These are phyloP conservation scores for Apteryx mantelli DNA, from an alignment of 2,113 vertebrate genomes.

Conservation along the genomic window DNA sequence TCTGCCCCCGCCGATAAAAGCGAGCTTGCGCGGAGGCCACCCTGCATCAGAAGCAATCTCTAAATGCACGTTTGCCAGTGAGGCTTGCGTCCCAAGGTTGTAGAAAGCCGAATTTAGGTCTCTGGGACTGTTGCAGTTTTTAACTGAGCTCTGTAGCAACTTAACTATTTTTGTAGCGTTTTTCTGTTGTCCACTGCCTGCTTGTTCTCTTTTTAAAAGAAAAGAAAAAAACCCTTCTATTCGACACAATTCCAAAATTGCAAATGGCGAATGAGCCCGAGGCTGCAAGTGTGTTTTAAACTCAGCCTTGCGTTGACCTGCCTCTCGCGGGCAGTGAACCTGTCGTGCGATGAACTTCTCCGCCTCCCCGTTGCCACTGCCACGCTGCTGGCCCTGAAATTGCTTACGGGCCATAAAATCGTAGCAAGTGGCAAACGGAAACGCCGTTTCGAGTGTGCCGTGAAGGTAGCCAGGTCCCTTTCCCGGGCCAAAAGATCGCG, in stretches of 20 bases:
- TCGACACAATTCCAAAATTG: constrained; percentile 13
- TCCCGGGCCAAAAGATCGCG: not conserved
- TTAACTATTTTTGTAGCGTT: not conserved
- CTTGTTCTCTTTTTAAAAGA: not conserved
- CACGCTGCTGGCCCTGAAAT: not conserved
- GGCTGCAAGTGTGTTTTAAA: constrained; percentile 21
- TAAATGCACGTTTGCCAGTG: not conserved
- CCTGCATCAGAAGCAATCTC: not conserved
- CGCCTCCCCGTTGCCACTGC: constrained; percentile 3
- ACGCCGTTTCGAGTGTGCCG: not conserved
- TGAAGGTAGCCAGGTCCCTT: not conserved
- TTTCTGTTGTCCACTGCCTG: not conserved
- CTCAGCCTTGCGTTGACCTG: not conserved
- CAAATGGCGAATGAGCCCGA: constrained; percentile 25
- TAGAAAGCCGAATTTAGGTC: not conserved
- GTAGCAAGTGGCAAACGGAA: not conserved
- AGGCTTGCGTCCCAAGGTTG: not conserved
- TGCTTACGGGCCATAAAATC: not conserved
- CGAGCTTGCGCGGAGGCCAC: not conserved
- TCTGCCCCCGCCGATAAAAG: not conserved
- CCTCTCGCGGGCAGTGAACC: constrained; percentile 14
- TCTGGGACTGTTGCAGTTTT: not conserved
- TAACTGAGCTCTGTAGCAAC: not conserved
- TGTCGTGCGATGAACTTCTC: not conserved
- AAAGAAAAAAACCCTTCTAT: not conserved